These are phyloP conservation scores for Raja brachyura DNA, from an alignment of 2,113 vertebrate genomes.

Conservation along the genomic window DNA sequence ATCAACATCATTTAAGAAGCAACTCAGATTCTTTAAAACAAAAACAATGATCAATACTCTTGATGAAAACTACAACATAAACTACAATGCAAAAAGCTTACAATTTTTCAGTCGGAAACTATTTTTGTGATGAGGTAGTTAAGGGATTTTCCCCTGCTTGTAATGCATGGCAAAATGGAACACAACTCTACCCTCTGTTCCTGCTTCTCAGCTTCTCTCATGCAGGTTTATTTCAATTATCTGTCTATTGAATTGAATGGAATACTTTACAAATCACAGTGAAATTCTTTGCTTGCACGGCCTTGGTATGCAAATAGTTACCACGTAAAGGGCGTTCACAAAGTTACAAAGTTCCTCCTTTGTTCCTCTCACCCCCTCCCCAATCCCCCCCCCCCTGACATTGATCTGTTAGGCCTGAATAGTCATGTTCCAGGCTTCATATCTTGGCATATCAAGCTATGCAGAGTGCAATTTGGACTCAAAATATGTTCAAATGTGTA, in stretches of 20 bases:
- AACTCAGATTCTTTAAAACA: not conserved
- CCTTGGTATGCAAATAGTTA: no score
- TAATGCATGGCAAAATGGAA: not conserved
- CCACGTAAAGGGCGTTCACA: no score
- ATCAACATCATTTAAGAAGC: not conserved
- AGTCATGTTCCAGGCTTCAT: conserved; percentile 18
- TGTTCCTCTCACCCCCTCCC: no score
- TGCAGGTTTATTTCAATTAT: conserved; percentile 29
- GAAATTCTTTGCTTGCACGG: no score
- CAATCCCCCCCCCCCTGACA: no score
- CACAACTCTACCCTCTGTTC: not conserved
- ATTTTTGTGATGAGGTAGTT: not conserved
- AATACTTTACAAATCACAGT: no score
- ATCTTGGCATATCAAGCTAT: not conserved
- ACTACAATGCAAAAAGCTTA: not conserved
- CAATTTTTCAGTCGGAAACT: not conserved
- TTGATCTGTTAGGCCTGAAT: not conserved
- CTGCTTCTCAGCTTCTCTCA: conserved; percentile 6
- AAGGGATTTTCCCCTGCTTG: not conserved
- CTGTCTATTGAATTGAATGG: not conserved
- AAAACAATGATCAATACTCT: not conserved
- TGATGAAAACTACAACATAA: conserved; percentile 5
- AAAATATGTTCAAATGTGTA: conserved; percentile 15
- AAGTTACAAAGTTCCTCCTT: no score
- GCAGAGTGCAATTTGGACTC: conserved; percentile 31